Evolutionary conservation across 2,888 invertebrate genomes (phyloP), one percentile per base, ranked within the genome.

Genomic region (Drosophila mayaguana): DNA sequence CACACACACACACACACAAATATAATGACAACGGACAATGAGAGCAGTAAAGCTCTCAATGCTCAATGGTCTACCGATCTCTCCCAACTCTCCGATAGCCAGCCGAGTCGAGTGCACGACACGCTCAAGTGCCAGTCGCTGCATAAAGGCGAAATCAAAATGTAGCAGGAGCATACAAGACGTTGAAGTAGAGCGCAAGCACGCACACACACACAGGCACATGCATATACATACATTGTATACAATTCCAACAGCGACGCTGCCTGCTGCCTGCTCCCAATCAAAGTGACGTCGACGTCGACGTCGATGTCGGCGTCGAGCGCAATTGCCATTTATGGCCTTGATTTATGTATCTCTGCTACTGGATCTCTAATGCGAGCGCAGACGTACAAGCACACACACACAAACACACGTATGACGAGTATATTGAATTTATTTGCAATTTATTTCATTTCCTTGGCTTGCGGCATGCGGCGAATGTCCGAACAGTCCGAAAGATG

Each of bases 291-390:
- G 73, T 72, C 75, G 78, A 54, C 66, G 63, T 54, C 63, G 62
- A 45, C 50, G 65, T 63, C 63, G 62, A 36, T 56, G 54, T 59
- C 63, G 70, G 55, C 72, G 75, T 61, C 81, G 70, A 72, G 77
- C 84, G 88, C 84, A 84, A 88, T 85, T 84, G 88, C 84, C 84
- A 84, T 84, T 84, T 84, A 84, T 87, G 84, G 84, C 88, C 84
- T 84, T 84, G 84, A 84, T 84, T 84, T 84, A 84, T 84, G 88
- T 84, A 84, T 84, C 84, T 76, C 73, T 75, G 84, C 84, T 84
- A 87, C 84, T 84, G 84, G 84, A 84, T 84, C 84, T 84, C 88
- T 84, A 84, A 84, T 84, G 84, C 88, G 84, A 75, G 73, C 71
- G 75, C 69, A 82, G 65, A 63, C 57, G 56, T 56, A 66, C 65